Percentiles rank a stretch among this genome's conserved stretches.
Conservation (phyloP, 1,140 invertebrate genomes). For the Heliothis virescens region DNA sequence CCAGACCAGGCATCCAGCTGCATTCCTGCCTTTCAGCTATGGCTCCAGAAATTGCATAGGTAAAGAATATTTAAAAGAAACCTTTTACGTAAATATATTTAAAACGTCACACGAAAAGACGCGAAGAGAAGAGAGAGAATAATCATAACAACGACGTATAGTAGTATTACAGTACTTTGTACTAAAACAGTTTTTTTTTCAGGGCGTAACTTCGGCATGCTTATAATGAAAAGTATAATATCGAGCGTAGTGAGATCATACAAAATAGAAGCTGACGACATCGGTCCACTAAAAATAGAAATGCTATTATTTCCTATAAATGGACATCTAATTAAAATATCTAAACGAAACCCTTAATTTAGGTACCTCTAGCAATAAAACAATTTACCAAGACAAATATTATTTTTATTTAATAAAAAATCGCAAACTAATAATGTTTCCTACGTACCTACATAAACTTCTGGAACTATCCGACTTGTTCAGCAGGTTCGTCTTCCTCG, state of each 20-base stretch:
- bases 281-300: slow-evolving; percentile 73
- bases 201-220: slow-evolving; percentile 78
- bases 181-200: slow-evolving; percentile 42
- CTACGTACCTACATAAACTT: too few species aligned
- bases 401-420: slow-evolving; percentile 4
- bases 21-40: slow-evolving; percentile 88
- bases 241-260: slow-evolving; percentile 71
- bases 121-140: too few species aligned
- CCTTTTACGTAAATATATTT: too few species aligned
- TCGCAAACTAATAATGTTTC: not conserved
- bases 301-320: slow-evolving; percentile 73
- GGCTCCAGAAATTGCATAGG: slow-evolving; percentile 89
- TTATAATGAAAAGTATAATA: slow-evolving; percentile 74
- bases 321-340: slow-evolving; percentile 71
- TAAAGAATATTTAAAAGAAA: slow-evolving; percentile 40
- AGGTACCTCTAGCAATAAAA: slow-evolving; percentile 10
- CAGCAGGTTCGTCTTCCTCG: too few species aligned
- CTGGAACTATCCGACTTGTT: too few species aligned
- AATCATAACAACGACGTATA: not conserved
- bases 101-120: too few species aligned
- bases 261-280: slow-evolving; percentile 66
- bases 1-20: slow-evolving; percentile 80
- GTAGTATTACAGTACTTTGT: slow-evolving; percentile 11
- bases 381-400: slow-evolving; percentile 2
- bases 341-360: slow-evolving; percentile 50